Conservation (phyloP, 2,113 vertebrate species). For the Taxidea taxus region DNA sequence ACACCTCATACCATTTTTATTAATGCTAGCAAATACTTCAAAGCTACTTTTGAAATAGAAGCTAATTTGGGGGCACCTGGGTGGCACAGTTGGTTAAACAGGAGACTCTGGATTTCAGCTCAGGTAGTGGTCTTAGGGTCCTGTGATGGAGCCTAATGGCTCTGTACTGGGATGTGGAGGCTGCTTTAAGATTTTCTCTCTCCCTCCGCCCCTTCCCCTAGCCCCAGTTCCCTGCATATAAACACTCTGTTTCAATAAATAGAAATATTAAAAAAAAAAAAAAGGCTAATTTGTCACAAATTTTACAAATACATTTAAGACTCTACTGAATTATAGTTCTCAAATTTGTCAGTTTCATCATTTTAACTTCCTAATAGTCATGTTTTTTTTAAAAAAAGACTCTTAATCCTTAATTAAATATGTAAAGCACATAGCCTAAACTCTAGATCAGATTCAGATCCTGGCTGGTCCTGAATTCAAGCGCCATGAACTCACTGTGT, state of each 20-base stretch:
- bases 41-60: constrained; percentile 22
- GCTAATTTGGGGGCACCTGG: neutral
- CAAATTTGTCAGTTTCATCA: neutral
- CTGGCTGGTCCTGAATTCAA: neutral
- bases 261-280: neutral
- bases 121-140: neutral
- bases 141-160: neutral
- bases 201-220: neutral
- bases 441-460: neutral
- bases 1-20: neutral
- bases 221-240: neutral
- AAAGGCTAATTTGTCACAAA: neutral
- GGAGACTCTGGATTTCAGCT: neutral
- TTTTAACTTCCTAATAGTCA: neutral
- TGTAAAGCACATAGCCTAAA: neutral
- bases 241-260: neutral
- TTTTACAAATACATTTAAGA: neutral
- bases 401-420: neutral
- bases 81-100: neutral
- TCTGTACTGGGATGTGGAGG: neutral
- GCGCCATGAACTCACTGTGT: neutral
- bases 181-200: neutral
- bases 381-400: neutral
- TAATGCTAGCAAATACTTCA: neutral
- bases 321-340: neutral